Base-by-base conservation (phyloP, 2,113 vertebrate species). In the Paramormyrops kingsleyae region DNA sequence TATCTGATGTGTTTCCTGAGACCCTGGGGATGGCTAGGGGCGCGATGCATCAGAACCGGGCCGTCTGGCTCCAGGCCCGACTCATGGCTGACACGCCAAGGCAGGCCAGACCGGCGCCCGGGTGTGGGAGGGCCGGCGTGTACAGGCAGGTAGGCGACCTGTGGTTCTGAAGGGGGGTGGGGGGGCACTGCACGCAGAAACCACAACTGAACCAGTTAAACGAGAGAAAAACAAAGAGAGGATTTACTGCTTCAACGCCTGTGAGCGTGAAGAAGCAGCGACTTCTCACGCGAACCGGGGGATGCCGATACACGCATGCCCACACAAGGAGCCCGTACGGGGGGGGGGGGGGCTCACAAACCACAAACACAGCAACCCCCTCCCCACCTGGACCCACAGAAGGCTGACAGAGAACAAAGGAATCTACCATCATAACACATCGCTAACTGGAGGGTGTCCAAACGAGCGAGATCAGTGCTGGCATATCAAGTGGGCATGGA, bases 181-280 rank as follows among this genome's bases (percentile, higher is more conserved):
- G 86, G 47, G 21, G 66, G 6, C 89, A 89, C 77, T 74, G 90
- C 88, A 91, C 85, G 66, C 86, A 87, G 21, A 47, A 66, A 89
- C 88, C 83, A 86, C 80, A 85, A 74, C 44, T 85, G 59, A 88
- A 90, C 59, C 85, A 15, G 56, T 62, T 53, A 31, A 31, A 87
- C 24, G 24, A 88, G 50, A 74, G 66, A 59, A 90, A 90, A 89
- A 89, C 77, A 90, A 89, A 83, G 53, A 90, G 35, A 52, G 87
- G 90, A 91, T 88, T 90, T 88, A 89, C 90, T 50, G 46, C 90
- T 50, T 39, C 24, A 21, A 53, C 88, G 88, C 87, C 74, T 90
- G 88, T 59, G 47, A 90, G 88, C 47, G 27, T 50, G 31, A 83
- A 70, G 85, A 12, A 27, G 31, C 52, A 46, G 52, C 44, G 2